Conservation (phyloP, 1,140 invertebrate genomes). For the Zaprionus camerounensis region DNA sequence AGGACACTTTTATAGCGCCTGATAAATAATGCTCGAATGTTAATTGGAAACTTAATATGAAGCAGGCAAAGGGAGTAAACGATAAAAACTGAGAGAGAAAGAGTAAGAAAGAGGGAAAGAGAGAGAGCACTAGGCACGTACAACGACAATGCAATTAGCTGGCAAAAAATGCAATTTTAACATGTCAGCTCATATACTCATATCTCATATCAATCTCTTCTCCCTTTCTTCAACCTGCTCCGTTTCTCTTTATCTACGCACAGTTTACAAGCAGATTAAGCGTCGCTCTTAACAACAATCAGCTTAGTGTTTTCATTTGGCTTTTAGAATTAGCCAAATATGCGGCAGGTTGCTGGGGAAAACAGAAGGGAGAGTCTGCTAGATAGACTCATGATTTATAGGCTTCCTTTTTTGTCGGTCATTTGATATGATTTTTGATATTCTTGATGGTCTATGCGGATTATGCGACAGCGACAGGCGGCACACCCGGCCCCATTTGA, state of each 20-base stretch:
- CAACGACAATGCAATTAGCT: slow-evolving; percentile 21
- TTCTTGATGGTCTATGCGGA: slow-evolving; percentile 1
- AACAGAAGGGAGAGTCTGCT: background rate
- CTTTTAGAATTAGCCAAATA: slow-evolving; percentile 62
- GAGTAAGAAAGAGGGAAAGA: background rate
- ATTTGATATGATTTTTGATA: slow-evolving; percentile 23
- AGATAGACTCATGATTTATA: slow-evolving; percentile 22
- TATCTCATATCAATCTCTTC: too few species aligned
- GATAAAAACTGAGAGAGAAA: background rate
- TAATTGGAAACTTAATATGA: slow-evolving; percentile 80
- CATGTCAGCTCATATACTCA: slow-evolving; percentile 4
- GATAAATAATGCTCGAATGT: slow-evolving; percentile 81
- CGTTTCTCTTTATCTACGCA: background rate
- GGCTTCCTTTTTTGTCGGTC: slow-evolving; percentile 12
- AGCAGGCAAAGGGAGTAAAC: background rate
- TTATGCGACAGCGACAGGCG: background rate
- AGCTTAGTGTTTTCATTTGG: slow-evolving; percentile 34
- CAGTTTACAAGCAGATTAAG: slow-evolving; percentile 7
- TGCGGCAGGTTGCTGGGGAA: slow-evolving; percentile 8
- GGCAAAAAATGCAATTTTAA: slow-evolving; percentile 50
- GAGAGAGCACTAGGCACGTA: background rate
- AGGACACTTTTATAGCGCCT: slow-evolving; percentile 78
- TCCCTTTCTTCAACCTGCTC: too few species aligned
- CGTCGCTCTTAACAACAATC: slow-evolving; percentile 18
- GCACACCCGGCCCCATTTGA: slow-evolving; percentile 12